Evolutionary conservation across 2,113 vertebrate species (phyloP).

Genomic region (Gracilinanus agilis): DNA sequence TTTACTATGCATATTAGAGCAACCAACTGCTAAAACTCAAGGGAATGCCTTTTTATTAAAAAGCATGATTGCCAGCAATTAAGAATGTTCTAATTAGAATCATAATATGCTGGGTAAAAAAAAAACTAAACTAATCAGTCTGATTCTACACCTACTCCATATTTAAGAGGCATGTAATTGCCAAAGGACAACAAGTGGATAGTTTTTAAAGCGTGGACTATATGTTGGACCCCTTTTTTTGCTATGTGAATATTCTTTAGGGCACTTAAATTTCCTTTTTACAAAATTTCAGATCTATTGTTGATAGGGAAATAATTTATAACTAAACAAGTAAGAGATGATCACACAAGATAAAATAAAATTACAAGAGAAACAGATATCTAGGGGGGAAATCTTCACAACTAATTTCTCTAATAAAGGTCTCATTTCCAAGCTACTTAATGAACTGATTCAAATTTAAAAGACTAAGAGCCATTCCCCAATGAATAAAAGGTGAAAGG

Average conservation of each 20-base stretch:
- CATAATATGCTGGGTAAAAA: neutral
- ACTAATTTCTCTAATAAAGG: neutral
- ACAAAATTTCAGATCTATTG: neutral
- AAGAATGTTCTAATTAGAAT: conserved; percentile 45
- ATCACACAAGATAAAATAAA: neutral
- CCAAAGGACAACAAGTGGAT: neutral
- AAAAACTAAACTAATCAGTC: neutral
- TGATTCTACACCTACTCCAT: neutral
- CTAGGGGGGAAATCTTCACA: neutral
- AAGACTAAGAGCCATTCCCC: neutral
- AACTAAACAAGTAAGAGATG: neutral
- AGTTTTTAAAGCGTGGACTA: neutral
- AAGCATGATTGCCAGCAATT: conserved; percentile 26
- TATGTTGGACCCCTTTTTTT: neutral
- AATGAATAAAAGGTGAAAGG: neutral
- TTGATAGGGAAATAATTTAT: neutral
- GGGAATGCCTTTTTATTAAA: conserved; percentile 33
- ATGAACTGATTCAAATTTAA: neutral
- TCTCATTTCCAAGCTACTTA: neutral
- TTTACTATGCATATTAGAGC: neutral
- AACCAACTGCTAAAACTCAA: conserved; percentile 5
- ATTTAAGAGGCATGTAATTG: conserved; percentile 19
- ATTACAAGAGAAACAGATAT: neutral
- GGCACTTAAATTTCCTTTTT: neutral
- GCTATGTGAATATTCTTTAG: neutral